Conservation (phyloP, 2,113 vertebrate species). For the Xyrauchen texanus region DNA sequence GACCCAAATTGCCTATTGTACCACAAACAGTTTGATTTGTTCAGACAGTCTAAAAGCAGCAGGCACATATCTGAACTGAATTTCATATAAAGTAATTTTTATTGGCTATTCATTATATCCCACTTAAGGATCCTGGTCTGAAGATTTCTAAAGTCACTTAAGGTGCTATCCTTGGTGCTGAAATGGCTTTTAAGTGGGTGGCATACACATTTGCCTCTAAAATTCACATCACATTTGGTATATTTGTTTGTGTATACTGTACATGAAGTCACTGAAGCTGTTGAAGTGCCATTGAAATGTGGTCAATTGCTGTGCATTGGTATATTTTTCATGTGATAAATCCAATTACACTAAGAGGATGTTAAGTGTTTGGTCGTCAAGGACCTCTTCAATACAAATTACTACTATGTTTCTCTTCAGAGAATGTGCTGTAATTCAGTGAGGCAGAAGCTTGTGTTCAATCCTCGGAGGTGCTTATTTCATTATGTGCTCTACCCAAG, state of each 20-base stretch:
- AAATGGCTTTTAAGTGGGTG: not conserved
- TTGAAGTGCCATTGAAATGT: not conserved
- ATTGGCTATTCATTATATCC: not conserved
- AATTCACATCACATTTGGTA: not conserved
- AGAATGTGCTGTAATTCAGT: constrained; percentile 38
- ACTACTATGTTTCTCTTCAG: constrained; percentile 35
- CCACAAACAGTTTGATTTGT: no score
- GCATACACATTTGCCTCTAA: not conserved
- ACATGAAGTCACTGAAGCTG: not conserved
- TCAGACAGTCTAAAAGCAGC: no score
- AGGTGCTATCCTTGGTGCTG: not conserved
- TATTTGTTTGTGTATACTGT: not conserved
- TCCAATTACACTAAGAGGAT: not conserved
- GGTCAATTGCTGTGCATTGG: not conserved
- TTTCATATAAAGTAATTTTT: not conserved
- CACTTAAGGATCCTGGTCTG: not conserved
- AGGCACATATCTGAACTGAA: not conserved
- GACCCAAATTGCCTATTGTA: no score
- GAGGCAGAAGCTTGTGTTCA: constrained; percentile 39
- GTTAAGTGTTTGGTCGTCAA: constrained; percentile 22
- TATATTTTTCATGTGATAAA: constrained; percentile 21
- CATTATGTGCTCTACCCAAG: constrained; percentile 38
- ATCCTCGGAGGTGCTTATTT: constrained; percentile 47
- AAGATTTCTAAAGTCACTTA: not conserved
- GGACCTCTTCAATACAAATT: constrained; percentile 19